These are phyloP conservation scores for Eulacestoma nigropectus DNA, from an alignment of 2,113 vertebrate genomes.

Conservation along the genomic window DNA sequence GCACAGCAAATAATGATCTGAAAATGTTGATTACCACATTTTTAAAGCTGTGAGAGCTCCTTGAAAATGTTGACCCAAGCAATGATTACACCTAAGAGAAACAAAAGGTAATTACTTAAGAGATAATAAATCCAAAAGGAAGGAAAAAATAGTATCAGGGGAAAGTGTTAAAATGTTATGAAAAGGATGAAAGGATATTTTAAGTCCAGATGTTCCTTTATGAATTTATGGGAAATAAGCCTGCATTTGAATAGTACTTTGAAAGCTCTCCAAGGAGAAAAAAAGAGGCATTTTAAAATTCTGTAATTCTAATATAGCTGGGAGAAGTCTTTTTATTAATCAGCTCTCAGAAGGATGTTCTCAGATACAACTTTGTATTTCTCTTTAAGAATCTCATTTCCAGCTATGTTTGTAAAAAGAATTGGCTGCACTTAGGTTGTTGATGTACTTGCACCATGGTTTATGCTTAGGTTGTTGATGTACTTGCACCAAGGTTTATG, in stretches of 20 bases:
- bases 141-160: conserved; percentile 22
- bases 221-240: conserved; percentile 23
- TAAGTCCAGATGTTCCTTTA: conserved; percentile 47
- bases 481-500: background rate
- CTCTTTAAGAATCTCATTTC: background rate
- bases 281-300: background rate
- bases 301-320: background rate
- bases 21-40: conserved; percentile 21
- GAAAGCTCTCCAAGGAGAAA: conserved; percentile 25
- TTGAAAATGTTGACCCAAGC: conserved; percentile 44
- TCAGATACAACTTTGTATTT: background rate
- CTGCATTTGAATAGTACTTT: conserved; percentile 36
- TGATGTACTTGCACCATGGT: background rate
- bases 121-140: conserved; percentile 36
- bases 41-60: conserved; percentile 1
- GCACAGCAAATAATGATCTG: background rate
- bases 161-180: conserved; percentile 34
- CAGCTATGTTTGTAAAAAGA: background rate
- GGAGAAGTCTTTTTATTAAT: background rate
- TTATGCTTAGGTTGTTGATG: background rate
- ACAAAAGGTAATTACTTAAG: conserved; percentile 34
- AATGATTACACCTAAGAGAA: conserved; percentile 28
- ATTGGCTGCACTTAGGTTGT: background rate
- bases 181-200: conserved; percentile 50
- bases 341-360: background rate